A percentile compares a stretch with the other conserved stretches of the same genome.
Conservation (phyloP, 1,140 invertebrate genomes). For the Mya arenaria region DNA sequence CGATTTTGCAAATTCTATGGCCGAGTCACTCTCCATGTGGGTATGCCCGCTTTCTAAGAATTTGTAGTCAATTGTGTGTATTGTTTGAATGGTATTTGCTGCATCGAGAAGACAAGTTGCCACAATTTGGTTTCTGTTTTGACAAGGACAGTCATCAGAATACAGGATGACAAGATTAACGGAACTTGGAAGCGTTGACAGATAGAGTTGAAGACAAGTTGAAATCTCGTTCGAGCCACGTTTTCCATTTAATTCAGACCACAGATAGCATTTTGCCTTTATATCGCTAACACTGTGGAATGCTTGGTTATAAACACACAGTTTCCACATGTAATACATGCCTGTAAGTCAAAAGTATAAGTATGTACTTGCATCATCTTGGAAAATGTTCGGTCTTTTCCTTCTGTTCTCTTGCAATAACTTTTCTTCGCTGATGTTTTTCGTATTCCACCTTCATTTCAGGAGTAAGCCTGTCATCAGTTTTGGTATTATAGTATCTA, state of each 20-base stretch:
- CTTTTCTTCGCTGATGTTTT: background rate
- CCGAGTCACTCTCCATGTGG: conserved; percentile 19
- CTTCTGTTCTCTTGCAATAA: background rate
- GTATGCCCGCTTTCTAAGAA: conserved; percentile 26
- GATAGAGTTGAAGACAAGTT: background rate
- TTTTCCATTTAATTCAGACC: background rate
- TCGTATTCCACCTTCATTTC: background rate
- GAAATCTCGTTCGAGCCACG: background rate
- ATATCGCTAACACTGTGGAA: background rate
- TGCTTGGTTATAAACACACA: background rate
- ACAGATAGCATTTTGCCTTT: background rate
- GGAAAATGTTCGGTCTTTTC: background rate
- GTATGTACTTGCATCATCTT: background rate
- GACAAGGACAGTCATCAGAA: background rate
- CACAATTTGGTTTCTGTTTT: conserved; percentile 40
- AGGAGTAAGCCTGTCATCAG: background rate
- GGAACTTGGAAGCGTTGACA: background rate
- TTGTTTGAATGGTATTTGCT: background rate
- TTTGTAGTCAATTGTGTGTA: conserved; percentile 13
- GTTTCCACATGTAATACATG: background rate
- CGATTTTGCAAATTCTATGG: background rate
- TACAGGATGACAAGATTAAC: background rate
- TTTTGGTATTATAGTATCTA: background rate
- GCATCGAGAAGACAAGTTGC: background rate
- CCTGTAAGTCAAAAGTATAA: background rate